Evolutionary conservation across 2,113 vertebrate genomes (phyloP), one percentile per base, ranked within the genome.

Genomic region (Ammodytes marinus): DNA sequence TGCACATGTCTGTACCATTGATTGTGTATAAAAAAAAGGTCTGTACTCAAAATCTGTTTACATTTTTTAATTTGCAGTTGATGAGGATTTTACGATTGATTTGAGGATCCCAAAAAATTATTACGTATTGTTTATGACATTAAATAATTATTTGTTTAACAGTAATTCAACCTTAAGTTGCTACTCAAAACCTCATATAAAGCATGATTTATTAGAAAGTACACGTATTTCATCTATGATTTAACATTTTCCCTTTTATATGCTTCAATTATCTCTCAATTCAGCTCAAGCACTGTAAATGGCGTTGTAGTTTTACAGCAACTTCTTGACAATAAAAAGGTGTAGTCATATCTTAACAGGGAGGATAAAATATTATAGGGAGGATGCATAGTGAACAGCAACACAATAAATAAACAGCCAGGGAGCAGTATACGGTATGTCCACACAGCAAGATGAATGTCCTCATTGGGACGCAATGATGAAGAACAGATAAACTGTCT

Each of bases 401-500:
- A 17, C 42, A 39, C 27, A 39, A 39, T 49, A 10, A 39, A 39
- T 49, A 10, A 55, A 40, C 4, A 47, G 35, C 49, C 50, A 14
- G 49, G 53, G 64, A 46, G 39, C 27, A 27, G 27, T 27, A 27
- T 27, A 27, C 13, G 11, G 19, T 50, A 8, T 43, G 17, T 49
- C 15, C 9, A 50, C 50, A 55, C 10, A 42, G n/a, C 49, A 2
- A 42, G 5, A 49, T 3, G 13, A 8, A 27, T 39, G 70, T 75
- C 37, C 15, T 69, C 49, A 60, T 17, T 5, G 35, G 37, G 58
- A 13, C 42, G 57, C 45, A 14, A 50, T 57, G 45, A 5, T 27
- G n/a, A 68, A 54, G 59, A 80, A 9, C 6, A 45, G 67, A 58
- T 85, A 74, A 74, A 68, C 64, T n/a, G 5, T 12, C 40, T 54